Percentiles rank a stretch among this genome's conserved stretches.
These are phyloP conservation scores for Megalopta genalis DNA, from an alignment of 1,140 invertebrate species.

Conservation along the genomic window DNA sequence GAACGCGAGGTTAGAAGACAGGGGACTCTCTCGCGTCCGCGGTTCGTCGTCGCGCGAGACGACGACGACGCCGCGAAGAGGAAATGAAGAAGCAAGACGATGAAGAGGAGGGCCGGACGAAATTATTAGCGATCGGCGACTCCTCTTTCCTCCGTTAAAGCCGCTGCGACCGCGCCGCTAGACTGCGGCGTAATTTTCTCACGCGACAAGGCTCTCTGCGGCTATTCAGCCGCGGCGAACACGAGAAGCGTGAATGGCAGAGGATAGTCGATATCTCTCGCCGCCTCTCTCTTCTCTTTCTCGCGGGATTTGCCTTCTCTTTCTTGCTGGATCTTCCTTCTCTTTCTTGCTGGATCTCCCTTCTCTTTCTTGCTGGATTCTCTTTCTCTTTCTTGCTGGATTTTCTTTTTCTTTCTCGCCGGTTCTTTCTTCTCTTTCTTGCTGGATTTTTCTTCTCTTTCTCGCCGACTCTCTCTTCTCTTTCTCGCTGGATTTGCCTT, in stretches of 20 bases:
- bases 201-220: not conserved
- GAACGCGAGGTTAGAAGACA: not conserved
- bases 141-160: not conserved
- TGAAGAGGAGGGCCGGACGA: not conserved
- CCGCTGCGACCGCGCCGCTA: not conserved
- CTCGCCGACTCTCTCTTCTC: not conserved
- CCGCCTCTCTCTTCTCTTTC: not conserved
- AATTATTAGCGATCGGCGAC: not conserved
- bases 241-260: slow-evolving; percentile 67
- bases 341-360: no score
- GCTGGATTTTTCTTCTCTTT: no score
- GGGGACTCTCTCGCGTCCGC: not conserved
- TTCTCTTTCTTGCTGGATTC: no score
- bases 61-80: not conserved
- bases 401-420: no score
- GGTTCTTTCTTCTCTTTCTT: no score
- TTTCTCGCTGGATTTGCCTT: not conserved
- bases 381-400: no score
- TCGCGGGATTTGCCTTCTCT: no score
- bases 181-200: not conserved
- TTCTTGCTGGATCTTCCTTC: no score
- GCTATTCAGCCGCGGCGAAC: not conserved
- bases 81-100: not conserved
- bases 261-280: slow-evolving; percentile 71
- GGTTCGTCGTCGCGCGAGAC: not conserved